These are phyloP conservation scores for Myotis planiceps DNA, from an alignment of 2,797 vertebrate species.

Conservation along the genomic window DNA sequence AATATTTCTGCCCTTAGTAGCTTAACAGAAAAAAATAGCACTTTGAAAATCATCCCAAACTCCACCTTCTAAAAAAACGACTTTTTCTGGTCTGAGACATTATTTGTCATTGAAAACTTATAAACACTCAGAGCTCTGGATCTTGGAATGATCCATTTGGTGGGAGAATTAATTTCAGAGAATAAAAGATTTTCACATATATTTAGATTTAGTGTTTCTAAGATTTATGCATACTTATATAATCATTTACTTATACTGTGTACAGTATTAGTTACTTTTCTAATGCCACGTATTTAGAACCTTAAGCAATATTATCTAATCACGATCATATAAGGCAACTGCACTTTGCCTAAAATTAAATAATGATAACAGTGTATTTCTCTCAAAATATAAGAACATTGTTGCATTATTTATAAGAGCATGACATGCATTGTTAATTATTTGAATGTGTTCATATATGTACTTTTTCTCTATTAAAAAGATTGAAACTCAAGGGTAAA, in stretches of 20 bases:
- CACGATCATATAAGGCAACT: neutral
- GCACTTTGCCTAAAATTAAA: constrained; percentile 7
- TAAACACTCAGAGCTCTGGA: neutral
- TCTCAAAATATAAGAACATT: neutral
- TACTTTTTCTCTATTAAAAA: neutral
- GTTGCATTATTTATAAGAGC: neutral
- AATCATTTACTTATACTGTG: neutral
- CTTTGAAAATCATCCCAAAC: constrained; percentile 30
- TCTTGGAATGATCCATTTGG: neutral
- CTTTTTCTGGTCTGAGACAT: neutral
- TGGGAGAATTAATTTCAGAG: neutral
- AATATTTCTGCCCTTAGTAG: neutral
- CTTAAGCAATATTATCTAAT: neutral
- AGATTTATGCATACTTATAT: neutral
- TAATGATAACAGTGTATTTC: neutral
- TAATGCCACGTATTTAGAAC: neutral
- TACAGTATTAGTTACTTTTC: neutral
- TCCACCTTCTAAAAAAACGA: neutral
- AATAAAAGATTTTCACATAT: neutral
- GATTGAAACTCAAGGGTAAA: neutral
- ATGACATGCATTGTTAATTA: neutral
- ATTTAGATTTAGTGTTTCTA: neutral
- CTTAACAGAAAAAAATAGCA: neutral
- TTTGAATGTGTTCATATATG: neutral
- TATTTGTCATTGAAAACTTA: neutral